Conservation (phyloP, 2,888 invertebrate species). For the Rhagonycha lutea region DNA sequence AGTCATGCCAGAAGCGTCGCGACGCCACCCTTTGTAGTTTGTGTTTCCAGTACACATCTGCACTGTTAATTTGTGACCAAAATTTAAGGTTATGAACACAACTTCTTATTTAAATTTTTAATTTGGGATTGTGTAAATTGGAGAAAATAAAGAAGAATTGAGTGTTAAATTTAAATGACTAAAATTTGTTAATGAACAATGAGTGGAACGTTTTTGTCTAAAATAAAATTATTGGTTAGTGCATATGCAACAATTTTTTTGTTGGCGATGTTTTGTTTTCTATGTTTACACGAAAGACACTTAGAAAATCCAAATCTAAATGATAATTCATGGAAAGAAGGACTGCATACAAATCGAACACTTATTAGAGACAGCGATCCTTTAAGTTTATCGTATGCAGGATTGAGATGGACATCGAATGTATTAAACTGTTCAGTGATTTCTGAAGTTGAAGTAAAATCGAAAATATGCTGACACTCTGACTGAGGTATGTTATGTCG, state of each 20-base stretch:
- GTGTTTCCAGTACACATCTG: slow-evolving; percentile 3
- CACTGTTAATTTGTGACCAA: slow-evolving; percentile 9
- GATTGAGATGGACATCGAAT: slow-evolving; percentile 18
- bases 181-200: slow-evolving; percentile 3
- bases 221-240: slow-evolving; percentile 15
- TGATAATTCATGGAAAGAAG: slow-evolving; percentile 25
- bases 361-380: slow-evolving; percentile 23
- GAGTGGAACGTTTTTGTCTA: slow-evolving; percentile 5
- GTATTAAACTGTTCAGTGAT: slow-evolving; percentile 23
- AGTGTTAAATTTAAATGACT: background rate
- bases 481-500: background rate
- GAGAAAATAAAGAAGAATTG: background rate
- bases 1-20: slow-evolving; percentile 21
- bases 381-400: slow-evolving; percentile 21
- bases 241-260: slow-evolving; percentile 13
- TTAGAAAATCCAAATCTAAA: slow-evolving; percentile 17
- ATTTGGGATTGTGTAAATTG: background rate
- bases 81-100: slow-evolving; percentile 21
- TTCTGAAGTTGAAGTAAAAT: slow-evolving; percentile 17
- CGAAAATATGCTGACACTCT: slow-evolving; percentile 9
- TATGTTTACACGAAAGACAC: slow-evolving; percentile 11
- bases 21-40: slow-evolving; percentile 24
- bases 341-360: slow-evolving; percentile 23
- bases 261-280: slow-evolving; percentile 9
- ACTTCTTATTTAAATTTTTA: background rate